Evolutionary conservation across 2,113 vertebrate genomes (phyloP).

Genomic region (Macroglossus sobrinus): DNA sequence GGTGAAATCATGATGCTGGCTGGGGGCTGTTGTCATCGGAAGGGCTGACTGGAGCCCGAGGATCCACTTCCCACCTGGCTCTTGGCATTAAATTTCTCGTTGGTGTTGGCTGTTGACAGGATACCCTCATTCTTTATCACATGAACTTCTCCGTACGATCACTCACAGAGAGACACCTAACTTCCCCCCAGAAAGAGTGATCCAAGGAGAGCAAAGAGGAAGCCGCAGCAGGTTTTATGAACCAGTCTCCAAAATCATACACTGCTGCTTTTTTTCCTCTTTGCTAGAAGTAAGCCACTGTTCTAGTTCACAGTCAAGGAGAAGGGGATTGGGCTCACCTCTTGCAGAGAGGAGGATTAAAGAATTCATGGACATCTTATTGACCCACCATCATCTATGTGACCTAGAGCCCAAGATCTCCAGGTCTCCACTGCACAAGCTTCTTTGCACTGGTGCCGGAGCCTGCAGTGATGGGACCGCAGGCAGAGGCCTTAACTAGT

Average conservation of each 20-base stretch:
- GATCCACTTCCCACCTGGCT: not conserved
- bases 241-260: not conserved
- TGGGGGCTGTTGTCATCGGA: not conserved
- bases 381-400: not conserved
- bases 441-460: not conserved
- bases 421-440: rapidly evolving
- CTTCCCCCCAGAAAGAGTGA: not conserved
- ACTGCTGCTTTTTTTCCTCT: not conserved
- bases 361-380: not conserved
- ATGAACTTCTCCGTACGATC: not conserved
- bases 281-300: not conserved
- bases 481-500: too few species aligned
- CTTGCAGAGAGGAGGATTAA: not conserved
- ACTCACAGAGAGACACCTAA: not conserved
- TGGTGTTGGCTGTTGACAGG: not conserved
- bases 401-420: not conserved
- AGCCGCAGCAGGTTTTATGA: not conserved
- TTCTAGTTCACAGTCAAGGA: not conserved
- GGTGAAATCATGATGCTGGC: not conserved
- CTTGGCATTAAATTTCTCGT: rapidly evolving
- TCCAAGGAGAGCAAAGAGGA: not conserved
- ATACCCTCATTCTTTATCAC: not conserved
- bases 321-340: not conserved
- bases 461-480: rapidly evolving
- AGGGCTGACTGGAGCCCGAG: not conserved